Base-by-base conservation (phyloP, 2,888 invertebrate species). In the Ochlodes sylvanus region DNA sequence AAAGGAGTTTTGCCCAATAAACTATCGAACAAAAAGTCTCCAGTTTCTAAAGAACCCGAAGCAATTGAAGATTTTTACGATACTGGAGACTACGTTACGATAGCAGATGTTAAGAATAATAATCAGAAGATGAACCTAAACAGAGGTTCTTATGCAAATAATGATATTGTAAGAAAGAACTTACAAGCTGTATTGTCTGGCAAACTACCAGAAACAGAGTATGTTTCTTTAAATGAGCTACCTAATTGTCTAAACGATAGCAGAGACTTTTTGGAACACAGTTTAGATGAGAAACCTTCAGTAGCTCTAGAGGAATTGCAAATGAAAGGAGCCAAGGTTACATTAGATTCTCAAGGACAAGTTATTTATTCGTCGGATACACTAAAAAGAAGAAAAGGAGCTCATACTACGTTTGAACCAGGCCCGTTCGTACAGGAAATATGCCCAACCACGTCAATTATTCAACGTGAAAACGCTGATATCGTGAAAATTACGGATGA, bases 341-440 rank as follows among this genome's bases (percentile, higher is more conserved):
- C 96, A 42, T 89, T 98, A 55, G 97, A 98, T 87, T 96, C 98
- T 27, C 96, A 97, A 79, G 98, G 98, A 63, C 97, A 97, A 94
- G 97, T 98, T 55, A 96, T 98, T 70, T 98, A 97, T 88, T 97
- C 96, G 72, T 98, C 98, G 19, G 98, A 98, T 78, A 98, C 97
- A 81, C 89, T 98, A 72, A 96, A 95, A 82, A 94, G 97, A 77
- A 94, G 96, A 73, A 97, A 97, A 93, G 96, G 96, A 70, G 96
- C 96, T 15, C 97, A 97, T 80, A 97, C 97, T 44, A 97, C 97
- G 41, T 98, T 98, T 80, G 97, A 97, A 91, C 98, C 98, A 67
- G 98, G 98, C 75, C 97, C 97, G 54, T 97, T 96, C 84, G 97
- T 97, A 27, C 97, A 96, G 88, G 95, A 95, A 78, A 85, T 92